Conservation (phyloP, 64 coral and sea anemone genomes). For the Actinia equina region DNA sequence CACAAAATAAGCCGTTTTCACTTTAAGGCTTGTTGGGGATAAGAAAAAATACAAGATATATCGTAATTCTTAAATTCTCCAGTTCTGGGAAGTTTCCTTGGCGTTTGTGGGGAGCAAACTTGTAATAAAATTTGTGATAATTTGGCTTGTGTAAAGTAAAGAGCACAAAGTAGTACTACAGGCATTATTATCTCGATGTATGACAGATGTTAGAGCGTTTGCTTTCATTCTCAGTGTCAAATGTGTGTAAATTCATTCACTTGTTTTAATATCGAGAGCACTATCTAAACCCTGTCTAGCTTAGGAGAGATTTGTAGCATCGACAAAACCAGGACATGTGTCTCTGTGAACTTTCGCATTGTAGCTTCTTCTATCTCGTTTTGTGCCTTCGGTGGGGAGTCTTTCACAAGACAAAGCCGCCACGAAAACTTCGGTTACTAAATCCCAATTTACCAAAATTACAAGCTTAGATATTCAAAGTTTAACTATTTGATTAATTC, state of each 20-base stretch:
- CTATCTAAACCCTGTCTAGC: background rate
- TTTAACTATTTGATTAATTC: background rate
- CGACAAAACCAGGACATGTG: background rate
- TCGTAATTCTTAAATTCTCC: background rate
- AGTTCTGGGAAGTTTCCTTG: background rate
- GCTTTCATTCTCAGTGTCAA: slow-evolving; percentile 5
- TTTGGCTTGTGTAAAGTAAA: background rate
- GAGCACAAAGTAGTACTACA: background rate
- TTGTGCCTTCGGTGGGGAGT: background rate
- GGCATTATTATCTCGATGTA: slow-evolving; percentile 3
- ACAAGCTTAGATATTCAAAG: background rate
- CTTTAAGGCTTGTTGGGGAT: background rate
- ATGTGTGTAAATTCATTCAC: background rate
- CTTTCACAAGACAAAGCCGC: background rate
- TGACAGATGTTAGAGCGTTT: background rate
- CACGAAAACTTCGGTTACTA: background rate
- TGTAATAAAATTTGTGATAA: background rate
- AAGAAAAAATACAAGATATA: background rate
- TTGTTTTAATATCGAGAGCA: slow-evolving; percentile 13
- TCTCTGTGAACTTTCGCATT: background rate
- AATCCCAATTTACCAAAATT: background rate
- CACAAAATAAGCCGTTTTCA: background rate
- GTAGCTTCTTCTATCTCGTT: background rate
- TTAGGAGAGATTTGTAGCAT: background rate
- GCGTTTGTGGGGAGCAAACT: background rate